Conservation (phyloP, 2,888 invertebrate genomes). For the Amphipyra berbera region DNA sequence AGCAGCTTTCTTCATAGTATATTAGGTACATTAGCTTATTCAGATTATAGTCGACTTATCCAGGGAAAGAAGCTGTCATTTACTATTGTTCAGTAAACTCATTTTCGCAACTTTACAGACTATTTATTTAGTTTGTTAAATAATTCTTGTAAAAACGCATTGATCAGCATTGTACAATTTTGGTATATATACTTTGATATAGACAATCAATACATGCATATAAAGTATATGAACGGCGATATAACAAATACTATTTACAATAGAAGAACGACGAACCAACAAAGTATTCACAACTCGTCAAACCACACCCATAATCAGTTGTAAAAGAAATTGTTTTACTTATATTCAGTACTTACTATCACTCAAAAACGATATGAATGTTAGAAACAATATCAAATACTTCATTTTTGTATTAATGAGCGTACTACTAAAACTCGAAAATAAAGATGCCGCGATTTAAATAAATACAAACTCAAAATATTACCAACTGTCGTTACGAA, state of each 20-base stretch:
- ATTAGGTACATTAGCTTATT: too few species aligned
- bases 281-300: constrained; percentile 29
- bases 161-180: constrained; percentile 4
- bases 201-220: constrained; percentile 27
- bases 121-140: not conserved
- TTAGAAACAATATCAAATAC: constrained; percentile 39
- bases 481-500: not conserved
- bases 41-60: too few species aligned
- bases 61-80: too few species aligned
- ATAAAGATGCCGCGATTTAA: not conserved
- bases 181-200: constrained; percentile 25
- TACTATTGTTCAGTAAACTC: too few species aligned
- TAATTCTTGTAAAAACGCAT: not conserved
- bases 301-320: constrained; percentile 65
- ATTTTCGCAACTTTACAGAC: too few species aligned
- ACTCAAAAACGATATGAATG: constrained; percentile 52
- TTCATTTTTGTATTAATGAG: constrained; percentile 58
- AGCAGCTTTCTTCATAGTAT: too few species aligned
- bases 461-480: not conserved
- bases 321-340: constrained; percentile 4
- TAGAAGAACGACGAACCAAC: constrained; percentile 33
- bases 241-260: constrained; percentile 33
- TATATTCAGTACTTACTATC: constrained; percentile 61
- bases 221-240: too few species aligned
- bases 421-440: not conserved